phyloP scores from a whole-genome alignment of 1,140 invertebrate genomes.

The Trypoxylus dichotomus region DNA sequence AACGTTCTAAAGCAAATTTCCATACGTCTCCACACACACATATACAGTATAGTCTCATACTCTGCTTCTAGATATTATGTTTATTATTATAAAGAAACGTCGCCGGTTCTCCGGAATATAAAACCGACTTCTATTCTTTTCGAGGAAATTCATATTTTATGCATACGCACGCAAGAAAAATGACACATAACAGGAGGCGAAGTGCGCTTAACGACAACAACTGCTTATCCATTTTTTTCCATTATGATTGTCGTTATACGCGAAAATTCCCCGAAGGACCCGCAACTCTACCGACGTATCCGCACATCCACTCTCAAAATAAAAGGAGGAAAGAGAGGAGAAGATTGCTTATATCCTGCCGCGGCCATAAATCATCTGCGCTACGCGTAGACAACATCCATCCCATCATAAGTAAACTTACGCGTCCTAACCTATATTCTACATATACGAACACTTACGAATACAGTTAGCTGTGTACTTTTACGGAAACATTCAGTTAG shows the following conservation, averaged over 20 bases:
- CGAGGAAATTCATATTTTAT: not conserved
- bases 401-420: not conserved
- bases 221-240: conserved; percentile 6
- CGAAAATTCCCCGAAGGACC: not conserved
- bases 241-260: not conserved
- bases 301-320: too few relatives aligned
- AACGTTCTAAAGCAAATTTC: too few relatives aligned
- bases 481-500: too few relatives aligned
- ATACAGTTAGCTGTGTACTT: too few relatives aligned
- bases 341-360: not conserved
- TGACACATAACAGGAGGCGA: not conserved
- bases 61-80: too few relatives aligned
- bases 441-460: too few relatives aligned
- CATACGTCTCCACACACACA: too few relatives aligned
- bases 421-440: not conserved
- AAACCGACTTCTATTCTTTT: too few relatives aligned
- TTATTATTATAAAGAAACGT: too few relatives aligned
- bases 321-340: not conserved
- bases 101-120: too few relatives aligned
- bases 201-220: not conserved
- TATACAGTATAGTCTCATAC: too few relatives aligned
- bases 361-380: not conserved
- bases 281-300: not conserved
- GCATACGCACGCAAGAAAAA: not conserved
- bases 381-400: not conserved